These are phyloP conservation scores for Benitochromis conjunctus DNA, from an alignment of 2,113 vertebrate species.

Conservation along the genomic window DNA sequence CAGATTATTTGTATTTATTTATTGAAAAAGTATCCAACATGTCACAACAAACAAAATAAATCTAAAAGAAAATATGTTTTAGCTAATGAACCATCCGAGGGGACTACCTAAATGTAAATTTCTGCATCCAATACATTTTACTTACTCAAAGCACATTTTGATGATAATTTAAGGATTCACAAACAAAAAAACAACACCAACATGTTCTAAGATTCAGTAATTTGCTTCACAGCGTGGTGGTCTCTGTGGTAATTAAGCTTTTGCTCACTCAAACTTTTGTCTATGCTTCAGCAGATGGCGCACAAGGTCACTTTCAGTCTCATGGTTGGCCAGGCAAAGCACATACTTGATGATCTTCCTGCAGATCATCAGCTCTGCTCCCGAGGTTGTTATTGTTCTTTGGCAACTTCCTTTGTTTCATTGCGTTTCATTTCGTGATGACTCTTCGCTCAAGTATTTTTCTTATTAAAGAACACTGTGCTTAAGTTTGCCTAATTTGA, in stretches of 20 bases:
- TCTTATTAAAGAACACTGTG: slow-evolving; percentile 1
- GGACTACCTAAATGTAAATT: neutral
- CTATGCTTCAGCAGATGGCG: slow-evolving; percentile 69
- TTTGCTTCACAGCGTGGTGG: neutral
- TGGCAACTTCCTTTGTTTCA: neutral
- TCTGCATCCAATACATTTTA: rapidly evolving
- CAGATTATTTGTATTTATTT: neutral
- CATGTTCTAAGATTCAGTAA: neutral
- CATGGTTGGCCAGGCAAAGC: neutral
- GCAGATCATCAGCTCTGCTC: neutral
- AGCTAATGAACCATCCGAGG: neutral
- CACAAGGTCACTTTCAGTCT: slow-evolving; percentile 29
- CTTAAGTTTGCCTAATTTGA: slow-evolving; percentile 10
- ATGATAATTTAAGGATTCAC: neutral
- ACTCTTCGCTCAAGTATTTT: neutral
- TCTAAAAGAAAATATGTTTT: neutral
- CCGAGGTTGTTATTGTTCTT: neutral
- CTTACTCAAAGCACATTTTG: neutral
- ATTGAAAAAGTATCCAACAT: neutral
- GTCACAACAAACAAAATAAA: neutral
- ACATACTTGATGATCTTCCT: neutral
- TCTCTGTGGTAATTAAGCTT: neutral
- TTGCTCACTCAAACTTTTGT: neutral
- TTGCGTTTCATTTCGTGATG: too few relatives aligned
- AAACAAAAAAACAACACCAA: rapidly evolving